These are phyloP conservation scores for Tenodera sinensis DNA, from an alignment of 2,888 invertebrate species.

Conservation along the genomic window DNA sequence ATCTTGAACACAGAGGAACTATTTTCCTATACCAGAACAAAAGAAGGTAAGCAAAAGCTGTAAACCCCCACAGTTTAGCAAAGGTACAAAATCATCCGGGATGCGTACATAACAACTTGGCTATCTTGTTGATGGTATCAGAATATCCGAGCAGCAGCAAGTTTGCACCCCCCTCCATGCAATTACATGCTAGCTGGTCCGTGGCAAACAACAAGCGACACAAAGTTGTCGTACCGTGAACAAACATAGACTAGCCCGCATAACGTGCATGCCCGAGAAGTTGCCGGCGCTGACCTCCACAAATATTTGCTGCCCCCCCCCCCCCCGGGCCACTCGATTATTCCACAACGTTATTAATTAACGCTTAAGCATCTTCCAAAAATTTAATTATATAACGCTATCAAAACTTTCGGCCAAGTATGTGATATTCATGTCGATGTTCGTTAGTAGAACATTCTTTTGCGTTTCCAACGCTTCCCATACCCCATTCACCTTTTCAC, in stretches of 20 bases:
- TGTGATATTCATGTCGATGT: neutral
- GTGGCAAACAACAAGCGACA: neutral
- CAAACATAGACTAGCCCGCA: neutral
- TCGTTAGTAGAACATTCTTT: too few species aligned
- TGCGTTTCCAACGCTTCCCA: too few species aligned
- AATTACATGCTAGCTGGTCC: neutral
- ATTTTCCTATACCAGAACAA: too few species aligned
- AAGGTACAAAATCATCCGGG: neutral
- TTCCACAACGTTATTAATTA: neutral
- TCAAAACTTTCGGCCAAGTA: neutral
- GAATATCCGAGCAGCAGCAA: neutral
- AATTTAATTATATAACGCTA: neutral
- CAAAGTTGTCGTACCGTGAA: neutral
- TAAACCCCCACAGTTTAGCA: too few species aligned
- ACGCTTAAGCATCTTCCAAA: neutral
- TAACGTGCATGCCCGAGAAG: neutral
- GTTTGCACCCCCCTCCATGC: neutral
- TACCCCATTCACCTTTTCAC: too few species aligned
- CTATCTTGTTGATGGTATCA: neutral
- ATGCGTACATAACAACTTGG: neutral
- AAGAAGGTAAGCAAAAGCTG: too few species aligned
- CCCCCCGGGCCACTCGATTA: neutral
- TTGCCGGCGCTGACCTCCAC: neutral
- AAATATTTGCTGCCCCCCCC: neutral
- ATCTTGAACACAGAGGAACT: too few species aligned